phyloP scores from a whole-genome alignment of 1,140 invertebrate genomes.

The Papilio dardanus region DNA sequence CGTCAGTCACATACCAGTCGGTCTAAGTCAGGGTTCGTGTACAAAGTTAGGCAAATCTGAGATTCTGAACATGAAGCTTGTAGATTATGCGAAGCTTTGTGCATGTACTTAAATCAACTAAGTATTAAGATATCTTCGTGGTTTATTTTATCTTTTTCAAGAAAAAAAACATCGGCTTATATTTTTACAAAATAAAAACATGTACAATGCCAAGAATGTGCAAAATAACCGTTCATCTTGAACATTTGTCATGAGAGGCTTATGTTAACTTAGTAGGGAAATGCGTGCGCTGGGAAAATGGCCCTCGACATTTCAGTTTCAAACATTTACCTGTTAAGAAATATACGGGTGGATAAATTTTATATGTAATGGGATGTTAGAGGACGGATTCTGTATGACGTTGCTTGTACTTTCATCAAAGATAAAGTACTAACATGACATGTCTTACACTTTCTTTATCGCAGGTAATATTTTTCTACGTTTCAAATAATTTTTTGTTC shows the following conservation, averaged over 20 bases:
- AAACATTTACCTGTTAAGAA: constrained; percentile 58
- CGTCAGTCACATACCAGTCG: not conserved
- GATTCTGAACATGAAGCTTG: too few relatives aligned
- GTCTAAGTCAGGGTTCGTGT: constrained; percentile 45
- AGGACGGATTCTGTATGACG: constrained; percentile 17
- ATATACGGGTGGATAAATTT: constrained; percentile 31
- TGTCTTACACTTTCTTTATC: not conserved
- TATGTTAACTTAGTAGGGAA: constrained; percentile 73
- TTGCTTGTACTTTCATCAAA: not conserved
- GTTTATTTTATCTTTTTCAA: constrained; percentile 57
- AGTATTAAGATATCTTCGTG: constrained; percentile 46
- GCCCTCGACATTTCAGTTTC: constrained; percentile 51
- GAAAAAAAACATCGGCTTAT: constrained; percentile 53
- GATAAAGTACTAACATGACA: constrained; percentile 4
- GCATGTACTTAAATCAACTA: constrained; percentile 48
- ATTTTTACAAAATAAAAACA: constrained; percentile 67
- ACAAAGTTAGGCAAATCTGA: too few relatives aligned
- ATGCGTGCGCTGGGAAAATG: constrained; percentile 60
- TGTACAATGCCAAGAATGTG: constrained; percentile 64
- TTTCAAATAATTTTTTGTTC: not conserved
- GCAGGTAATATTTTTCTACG: not conserved
- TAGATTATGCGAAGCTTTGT: too few relatives aligned
- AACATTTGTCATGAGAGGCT: constrained; percentile 79
- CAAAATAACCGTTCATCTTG: constrained; percentile 78
- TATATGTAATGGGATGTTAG: constrained; percentile 23